Base-by-base conservation (phyloP, 2,888 invertebrate species). In the Tenthredo distinguenda region DNA sequence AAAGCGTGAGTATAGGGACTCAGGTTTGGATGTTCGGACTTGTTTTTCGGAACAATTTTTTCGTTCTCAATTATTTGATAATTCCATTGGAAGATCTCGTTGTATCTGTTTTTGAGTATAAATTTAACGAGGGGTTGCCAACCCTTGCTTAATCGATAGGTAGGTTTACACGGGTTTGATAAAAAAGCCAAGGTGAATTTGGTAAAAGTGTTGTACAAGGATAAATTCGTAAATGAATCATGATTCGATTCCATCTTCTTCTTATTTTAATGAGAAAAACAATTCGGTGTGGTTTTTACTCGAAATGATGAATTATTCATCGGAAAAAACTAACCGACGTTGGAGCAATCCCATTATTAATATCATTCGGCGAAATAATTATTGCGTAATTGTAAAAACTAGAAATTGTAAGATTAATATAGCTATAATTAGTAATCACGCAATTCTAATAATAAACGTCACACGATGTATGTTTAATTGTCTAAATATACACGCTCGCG, bases 131-230 rank as follows among this genome's bases (percentile, higher is more conserved):
- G 83, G 83, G 68, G 83, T 50, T 71, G 83, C 68, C 83, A 83
- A 68, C 83, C 83, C 68, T 83, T 83, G 81, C 84, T 62, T 40
- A 84, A 81, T 84, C 86, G 85, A 82, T 85, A 82, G 0, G 21
- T 74, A 47, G 37, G 74, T 74, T 21, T 12, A n/a, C 12, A 15
- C 26, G 21, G 47, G n/a, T 6, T 55, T 55, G 47, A 47, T 47
- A 3, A 47, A 7, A 55, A n/a, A 55, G 55, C n/a, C 6, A 55
- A 55, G n/a, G 6, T 18, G n/a, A 7, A 18, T 50, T 50, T 50
- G 6, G 50, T n/a, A 18, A 18, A 50, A 50, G 6, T 50, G 18
- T 50, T 4, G 50, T 50, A 50, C 4, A 18, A 6, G 1, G 1
- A n/a, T 50, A 50, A 50, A 55, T 55, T 55, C 0, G 6, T 2